phyloP scores from a whole-genome alignment of 2,888 invertebrate species.

The Meta bourneti region DNA sequence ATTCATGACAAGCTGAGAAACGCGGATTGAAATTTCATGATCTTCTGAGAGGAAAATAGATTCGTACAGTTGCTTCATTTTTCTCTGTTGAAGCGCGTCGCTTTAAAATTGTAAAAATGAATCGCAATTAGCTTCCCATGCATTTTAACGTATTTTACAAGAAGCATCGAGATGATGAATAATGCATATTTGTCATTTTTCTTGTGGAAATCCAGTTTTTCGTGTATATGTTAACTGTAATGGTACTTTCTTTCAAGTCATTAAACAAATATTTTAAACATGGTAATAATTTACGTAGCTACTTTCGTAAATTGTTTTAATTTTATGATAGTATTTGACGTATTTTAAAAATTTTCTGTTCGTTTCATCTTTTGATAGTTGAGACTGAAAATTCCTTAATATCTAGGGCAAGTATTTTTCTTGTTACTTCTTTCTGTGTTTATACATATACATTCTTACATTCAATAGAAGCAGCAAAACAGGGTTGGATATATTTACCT shows the following conservation, averaged over 20 bases:
- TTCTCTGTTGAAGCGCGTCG: background rate
- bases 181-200: background rate
- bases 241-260: background rate
- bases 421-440: too few relatives aligned
- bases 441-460: too few relatives aligned
- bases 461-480: too few relatives aligned
- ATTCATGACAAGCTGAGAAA: conserved; percentile 11
- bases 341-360: too few relatives aligned
- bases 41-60: background rate
- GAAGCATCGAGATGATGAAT: background rate
- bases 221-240: background rate
- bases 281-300: background rate
- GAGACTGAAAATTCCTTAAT: too few relatives aligned
- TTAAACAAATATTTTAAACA: background rate
- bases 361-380: too few relatives aligned
- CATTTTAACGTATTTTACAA: background rate
- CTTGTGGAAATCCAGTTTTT: background rate
- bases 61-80: background rate
- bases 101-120: background rate
- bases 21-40: conserved; percentile 12
- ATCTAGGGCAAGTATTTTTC: too few relatives aligned
- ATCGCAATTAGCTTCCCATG: background rate
- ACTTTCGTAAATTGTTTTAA: background rate
- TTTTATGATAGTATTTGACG: too few relatives aligned
- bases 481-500: too few relatives aligned